Conservation (phyloP, 2,113 vertebrate species). For the Promerops cafer region DNA sequence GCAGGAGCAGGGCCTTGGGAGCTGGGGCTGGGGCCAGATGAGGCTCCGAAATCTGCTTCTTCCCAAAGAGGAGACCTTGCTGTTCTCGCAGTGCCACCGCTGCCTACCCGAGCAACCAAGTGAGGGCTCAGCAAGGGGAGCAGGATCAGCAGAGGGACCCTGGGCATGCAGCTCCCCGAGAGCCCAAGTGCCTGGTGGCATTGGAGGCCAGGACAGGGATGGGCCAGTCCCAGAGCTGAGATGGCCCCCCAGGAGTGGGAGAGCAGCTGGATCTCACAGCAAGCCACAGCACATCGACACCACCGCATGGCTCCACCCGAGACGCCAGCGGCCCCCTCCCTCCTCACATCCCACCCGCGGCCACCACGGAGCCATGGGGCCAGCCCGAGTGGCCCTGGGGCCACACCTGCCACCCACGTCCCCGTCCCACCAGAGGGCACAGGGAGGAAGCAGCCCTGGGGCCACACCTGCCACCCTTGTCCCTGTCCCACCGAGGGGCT, state of each 20-base stretch:
- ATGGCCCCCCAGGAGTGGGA: fast-evolving
- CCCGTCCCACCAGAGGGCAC: background rate
- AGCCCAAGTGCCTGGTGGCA: background rate
- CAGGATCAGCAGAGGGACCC: background rate
- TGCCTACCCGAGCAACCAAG: background rate
- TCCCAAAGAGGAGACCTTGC: background rate
- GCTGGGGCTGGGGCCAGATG: background rate
- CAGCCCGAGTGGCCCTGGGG: background rate
- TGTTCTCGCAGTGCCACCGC: fast-evolving
- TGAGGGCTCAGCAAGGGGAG: fast-evolving
- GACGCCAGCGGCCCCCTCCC: fast-evolving
- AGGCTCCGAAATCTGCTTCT: background rate
- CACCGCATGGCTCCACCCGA: fast-evolving
- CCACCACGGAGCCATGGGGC: background rate
- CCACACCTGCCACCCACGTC: background rate
- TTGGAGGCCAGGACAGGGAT: background rate
- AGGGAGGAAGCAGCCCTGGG: too few species aligned
- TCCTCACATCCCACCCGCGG: fast-evolving
- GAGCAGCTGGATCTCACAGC: background rate
- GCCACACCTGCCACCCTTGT: background rate
- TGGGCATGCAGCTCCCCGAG: background rate
- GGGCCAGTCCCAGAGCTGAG: background rate
- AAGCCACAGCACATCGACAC: fast-evolving
- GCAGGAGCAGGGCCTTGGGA: background rate
- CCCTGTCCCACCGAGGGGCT: background rate